These are phyloP conservation scores for Athene cunicularia DNA, from an alignment of 2,113 vertebrate species.

Conservation along the genomic window DNA sequence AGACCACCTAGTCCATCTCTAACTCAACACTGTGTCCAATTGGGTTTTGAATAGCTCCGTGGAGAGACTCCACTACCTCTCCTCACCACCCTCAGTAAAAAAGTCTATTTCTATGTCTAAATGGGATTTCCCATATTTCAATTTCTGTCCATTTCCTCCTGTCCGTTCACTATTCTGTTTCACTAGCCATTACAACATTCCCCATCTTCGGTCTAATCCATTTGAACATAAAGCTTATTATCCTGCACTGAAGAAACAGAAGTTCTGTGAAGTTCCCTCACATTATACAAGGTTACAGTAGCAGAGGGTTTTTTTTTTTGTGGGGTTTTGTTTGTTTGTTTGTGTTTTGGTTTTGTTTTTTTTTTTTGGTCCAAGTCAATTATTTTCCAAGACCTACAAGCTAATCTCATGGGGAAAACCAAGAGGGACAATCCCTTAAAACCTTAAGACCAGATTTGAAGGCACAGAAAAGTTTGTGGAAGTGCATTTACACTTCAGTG, in stretches of 20 bases:
- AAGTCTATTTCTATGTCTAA: fast-evolving
- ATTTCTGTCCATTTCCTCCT: neutral
- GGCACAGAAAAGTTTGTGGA: neutral
- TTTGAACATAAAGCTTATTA: neutral
- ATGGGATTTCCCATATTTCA: neutral
- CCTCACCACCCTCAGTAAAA: neutral
- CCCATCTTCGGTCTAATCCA: neutral
- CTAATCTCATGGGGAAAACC: neutral
- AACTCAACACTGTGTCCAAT: neutral
- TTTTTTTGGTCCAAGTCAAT: neutral
- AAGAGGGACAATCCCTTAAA: neutral
- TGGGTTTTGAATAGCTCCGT: neutral
- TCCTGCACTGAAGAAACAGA: neutral
- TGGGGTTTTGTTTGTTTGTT: too few relatives aligned
- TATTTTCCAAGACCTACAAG: neutral
- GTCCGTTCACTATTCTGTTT: neutral
- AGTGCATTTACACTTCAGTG: neutral
- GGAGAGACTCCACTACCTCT: neutral
- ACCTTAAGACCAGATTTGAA: neutral
- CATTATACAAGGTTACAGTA: neutral
- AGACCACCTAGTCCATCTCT: neutral
- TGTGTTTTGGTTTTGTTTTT: too few relatives aligned
- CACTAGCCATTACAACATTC: neutral
- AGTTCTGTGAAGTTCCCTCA: neutral
- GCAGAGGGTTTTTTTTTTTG: neutral